These are phyloP conservation scores for Herpetotheres cachinnans DNA, from an alignment of 2,113 vertebrate species.

Conservation along the genomic window DNA sequence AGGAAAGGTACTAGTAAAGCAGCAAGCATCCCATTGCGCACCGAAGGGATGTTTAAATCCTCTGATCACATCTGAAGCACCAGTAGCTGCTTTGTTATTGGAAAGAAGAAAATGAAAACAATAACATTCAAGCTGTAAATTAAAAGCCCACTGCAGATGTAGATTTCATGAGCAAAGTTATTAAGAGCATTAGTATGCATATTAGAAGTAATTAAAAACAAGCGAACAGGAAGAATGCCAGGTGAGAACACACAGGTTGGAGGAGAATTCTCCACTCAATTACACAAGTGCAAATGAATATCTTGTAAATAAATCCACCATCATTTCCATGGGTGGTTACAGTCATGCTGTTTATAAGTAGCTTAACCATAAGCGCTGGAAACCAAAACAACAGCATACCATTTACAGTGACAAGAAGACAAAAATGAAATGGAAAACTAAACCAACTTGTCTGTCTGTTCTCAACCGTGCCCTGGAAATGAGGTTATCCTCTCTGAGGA, in stretches of 20 bases:
- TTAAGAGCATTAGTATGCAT: conserved; percentile 5
- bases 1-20: background rate
- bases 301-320: conserved; percentile 35
- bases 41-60: background rate
- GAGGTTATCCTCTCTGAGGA: background rate
- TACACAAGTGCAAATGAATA: background rate
- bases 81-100: background rate
- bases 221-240: conserved; percentile 6
- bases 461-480: background rate
- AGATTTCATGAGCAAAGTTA: conserved; percentile 11
- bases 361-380: background rate
- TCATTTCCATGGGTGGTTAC: background rate
- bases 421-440: background rate
- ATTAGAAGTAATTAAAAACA: conserved; percentile 46
- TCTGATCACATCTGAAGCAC: background rate
- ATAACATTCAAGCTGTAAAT: conserved; percentile 6
- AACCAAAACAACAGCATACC: background rate
- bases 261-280: conserved; percentile 3
- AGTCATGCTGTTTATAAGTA: conserved; percentile 6
- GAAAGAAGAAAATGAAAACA: conserved; percentile 4
- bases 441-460: background rate
- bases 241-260: background rate
- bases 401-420: background rate
- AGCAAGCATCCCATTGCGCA: background rate
- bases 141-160: conserved; percentile 32